Percentiles rank a stretch among this genome's conserved stretches.
phyloP scores from a whole-genome alignment of 1,140 invertebrate genomes.

The Eumaeus atala region DNA sequence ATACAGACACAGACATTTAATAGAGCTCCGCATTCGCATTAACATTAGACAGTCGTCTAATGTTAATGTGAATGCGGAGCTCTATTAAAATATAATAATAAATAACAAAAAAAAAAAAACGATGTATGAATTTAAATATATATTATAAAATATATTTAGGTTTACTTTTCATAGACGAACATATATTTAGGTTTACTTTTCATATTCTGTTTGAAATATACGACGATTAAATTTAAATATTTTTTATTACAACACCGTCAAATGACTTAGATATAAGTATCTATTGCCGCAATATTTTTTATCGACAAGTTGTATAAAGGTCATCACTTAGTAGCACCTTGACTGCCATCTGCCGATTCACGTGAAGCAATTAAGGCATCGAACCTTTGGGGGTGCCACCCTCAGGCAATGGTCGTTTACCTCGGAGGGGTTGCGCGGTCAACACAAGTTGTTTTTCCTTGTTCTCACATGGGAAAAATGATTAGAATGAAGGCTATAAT shows the following conservation, averaged over 20 bases:
- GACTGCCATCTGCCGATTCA: slow-evolving; percentile 64
- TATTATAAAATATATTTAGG: too few species aligned
- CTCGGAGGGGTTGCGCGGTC: slow-evolving; percentile 56
- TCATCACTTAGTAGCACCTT: slow-evolving; percentile 64
- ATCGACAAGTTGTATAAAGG: slow-evolving; percentile 45
- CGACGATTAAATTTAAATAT: too few species aligned
- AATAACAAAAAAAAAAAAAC: not conserved
- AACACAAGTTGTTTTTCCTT: slow-evolving; percentile 37
- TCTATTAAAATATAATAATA: too few species aligned
- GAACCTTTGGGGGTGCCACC: slow-evolving; percentile 57
- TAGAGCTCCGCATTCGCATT: too few species aligned
- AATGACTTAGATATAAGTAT: slow-evolving; percentile 24
- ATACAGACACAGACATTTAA: too few species aligned
- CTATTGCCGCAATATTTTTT: slow-evolving; percentile 29
- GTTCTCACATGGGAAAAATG: slow-evolving; percentile 33
- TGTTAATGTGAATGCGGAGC: too few species aligned
- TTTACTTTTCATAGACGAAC: too few species aligned
- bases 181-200: too few species aligned
- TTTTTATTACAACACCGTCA: slow-evolving; percentile 10
- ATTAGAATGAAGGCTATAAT: slow-evolving; percentile 11
- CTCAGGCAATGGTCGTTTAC: slow-evolving; percentile 61
- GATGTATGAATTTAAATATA: not conserved
- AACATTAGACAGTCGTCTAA: too few species aligned
- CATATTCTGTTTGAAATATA: too few species aligned
- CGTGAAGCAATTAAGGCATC: slow-evolving; percentile 62